phyloP scores from a whole-genome alignment of 2,888 invertebrate species.

The Hemistola chrysoprasaria region DNA sequence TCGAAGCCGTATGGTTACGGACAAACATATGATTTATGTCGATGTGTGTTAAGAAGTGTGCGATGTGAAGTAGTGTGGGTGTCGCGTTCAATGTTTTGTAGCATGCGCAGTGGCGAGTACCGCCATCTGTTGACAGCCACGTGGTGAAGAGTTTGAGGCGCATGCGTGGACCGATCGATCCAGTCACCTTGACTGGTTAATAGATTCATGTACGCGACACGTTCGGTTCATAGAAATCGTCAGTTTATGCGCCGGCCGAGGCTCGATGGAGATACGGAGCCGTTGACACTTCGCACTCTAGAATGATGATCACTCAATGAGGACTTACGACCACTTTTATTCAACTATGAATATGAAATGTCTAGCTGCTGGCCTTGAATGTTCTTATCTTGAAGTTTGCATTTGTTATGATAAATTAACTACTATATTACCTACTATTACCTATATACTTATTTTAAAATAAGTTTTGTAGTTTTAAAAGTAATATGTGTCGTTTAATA shows the following conservation, averaged over 20 bases:
- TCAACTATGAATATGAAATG: too few species aligned
- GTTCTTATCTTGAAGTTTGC: not conserved
- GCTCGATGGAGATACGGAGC: slow-evolving; percentile 28
- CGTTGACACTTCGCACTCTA: slow-evolving; percentile 16
- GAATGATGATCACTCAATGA: slow-evolving; percentile 6
- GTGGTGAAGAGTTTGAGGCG: slow-evolving; percentile 40
- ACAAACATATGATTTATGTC: slow-evolving; percentile 76
- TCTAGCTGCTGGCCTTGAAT: not conserved
- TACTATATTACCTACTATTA: too few species aligned
- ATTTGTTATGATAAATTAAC: too few species aligned
- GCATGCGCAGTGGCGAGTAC: slow-evolving; percentile 65
- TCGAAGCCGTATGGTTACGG: slow-evolving; percentile 71
- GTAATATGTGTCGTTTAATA: too few species aligned
- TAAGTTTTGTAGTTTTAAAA: too few species aligned
- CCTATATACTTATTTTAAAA: too few species aligned
- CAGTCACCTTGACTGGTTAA: slow-evolving; percentile 72
- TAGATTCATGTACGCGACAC: slow-evolving; percentile 69
- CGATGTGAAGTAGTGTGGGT: slow-evolving; percentile 29
- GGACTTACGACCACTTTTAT: too few species aligned
- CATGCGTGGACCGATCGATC: slow-evolving; percentile 70
- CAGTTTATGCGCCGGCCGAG: slow-evolving; percentile 37
- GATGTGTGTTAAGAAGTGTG: slow-evolving; percentile 40
- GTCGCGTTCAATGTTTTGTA: slow-evolving; percentile 68
- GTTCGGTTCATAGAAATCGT: slow-evolving; percentile 45
- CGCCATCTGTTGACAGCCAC: slow-evolving; percentile 78